Evolutionary conservation across 2,797 vertebrate species (phyloP).

Genomic region (Brotogeris chrysoptera): DNA sequence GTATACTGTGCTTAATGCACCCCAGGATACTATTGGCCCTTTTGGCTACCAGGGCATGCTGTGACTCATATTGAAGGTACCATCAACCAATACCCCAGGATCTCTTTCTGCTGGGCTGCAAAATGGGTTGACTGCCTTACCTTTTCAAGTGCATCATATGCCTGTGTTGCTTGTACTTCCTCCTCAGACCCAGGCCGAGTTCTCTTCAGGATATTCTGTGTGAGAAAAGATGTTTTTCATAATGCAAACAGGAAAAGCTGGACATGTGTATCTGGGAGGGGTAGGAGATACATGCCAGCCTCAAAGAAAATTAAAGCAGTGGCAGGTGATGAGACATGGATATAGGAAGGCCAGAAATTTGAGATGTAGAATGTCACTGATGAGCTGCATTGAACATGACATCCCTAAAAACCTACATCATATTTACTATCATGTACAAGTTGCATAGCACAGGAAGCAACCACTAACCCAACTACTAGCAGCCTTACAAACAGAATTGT

Average conservation of each 20-base stretch:
- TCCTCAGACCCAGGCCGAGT: constrained; percentile 85
- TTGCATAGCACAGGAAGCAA: not conserved
- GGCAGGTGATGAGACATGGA: not conserved
- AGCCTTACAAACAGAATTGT: not conserved
- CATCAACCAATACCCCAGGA: not conserved
- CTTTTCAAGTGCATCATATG: constrained; percentile 89
- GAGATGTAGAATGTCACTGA: not conserved
- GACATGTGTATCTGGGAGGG: not conserved
- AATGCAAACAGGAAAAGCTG: not conserved
- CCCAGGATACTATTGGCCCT: not conserved
- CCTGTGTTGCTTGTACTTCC: constrained; percentile 88
- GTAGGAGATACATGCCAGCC: not conserved
- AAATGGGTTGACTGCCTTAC: constrained; percentile 46
- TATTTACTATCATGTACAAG: not conserved
- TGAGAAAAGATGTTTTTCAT: not conserved
- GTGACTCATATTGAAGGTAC: not conserved
- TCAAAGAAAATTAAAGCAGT: not conserved
- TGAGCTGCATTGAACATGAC: not conserved
- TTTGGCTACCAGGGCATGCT: not conserved
- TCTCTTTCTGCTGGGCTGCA: not conserved
- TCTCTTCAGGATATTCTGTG: constrained; percentile 94
- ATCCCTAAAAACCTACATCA: not conserved
- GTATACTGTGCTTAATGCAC: not conserved
- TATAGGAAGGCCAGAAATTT: not conserved
- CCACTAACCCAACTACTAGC: not conserved